Conservation (phyloP, 2,888 invertebrate genomes). For the Lordiphosa andalusiaca region DNA sequence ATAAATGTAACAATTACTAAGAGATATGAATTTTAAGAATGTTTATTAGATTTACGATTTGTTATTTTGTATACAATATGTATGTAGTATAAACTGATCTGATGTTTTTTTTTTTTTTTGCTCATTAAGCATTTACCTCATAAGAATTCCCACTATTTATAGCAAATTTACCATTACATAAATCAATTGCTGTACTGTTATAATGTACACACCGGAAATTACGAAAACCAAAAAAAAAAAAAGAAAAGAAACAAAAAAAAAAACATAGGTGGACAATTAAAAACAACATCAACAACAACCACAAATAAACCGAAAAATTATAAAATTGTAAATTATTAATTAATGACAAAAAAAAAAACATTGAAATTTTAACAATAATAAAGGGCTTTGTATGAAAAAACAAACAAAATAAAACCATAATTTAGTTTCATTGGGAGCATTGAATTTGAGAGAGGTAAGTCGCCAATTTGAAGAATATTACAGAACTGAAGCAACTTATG, state of each 20-base stretch:
- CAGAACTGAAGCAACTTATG: too few relatives aligned
- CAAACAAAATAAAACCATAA: conserved; percentile 22
- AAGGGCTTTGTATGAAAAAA: conserved; percentile 74
- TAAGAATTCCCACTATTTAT: conserved; percentile 72
- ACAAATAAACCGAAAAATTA: conserved; percentile 28
- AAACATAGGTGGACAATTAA: conserved; percentile 24
- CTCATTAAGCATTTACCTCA: conserved; percentile 72
- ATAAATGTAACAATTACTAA: conserved; percentile 11
- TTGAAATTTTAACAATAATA: conserved; percentile 72
- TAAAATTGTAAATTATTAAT: conserved; percentile 67
- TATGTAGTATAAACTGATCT: conserved; percentile 66
- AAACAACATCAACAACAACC: conserved; percentile 27
- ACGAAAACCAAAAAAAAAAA: conserved; percentile 26
- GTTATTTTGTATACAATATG: conserved; percentile 69
- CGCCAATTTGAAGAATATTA: background rate
- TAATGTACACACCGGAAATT: conserved; percentile 55
- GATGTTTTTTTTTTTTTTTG: conserved; percentile 61
- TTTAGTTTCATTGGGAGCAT: background rate
- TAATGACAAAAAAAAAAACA: conserved; percentile 51
- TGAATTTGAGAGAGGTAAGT: background rate
- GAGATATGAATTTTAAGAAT: conserved; percentile 73
- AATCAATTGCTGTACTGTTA: conserved; percentile 66
- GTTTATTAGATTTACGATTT: conserved; percentile 71
- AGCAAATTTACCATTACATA: conserved; percentile 70
- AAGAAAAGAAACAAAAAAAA: conserved; percentile 29